Percentiles rank a stretch among this genome's conserved stretches.
Conservation (phyloP, 2,113 vertebrate genomes). For the Epinephelus lanceolatus region DNA sequence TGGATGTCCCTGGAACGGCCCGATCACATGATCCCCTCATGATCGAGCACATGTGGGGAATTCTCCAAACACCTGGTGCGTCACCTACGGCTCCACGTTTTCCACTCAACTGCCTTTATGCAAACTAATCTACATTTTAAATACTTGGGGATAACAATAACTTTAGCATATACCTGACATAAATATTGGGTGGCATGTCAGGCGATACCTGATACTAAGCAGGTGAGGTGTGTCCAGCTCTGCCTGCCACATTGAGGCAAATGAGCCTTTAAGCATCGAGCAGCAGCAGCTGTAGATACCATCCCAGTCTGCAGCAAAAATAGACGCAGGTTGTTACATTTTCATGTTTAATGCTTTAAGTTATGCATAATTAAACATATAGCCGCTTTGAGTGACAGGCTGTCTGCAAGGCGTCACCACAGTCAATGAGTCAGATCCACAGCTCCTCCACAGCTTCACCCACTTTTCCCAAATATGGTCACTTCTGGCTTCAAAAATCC, state of each 20-base stretch:
- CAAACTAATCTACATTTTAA: slow-evolving; percentile 7
- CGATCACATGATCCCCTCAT: slow-evolving; percentile 21
- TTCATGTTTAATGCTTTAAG: too few relatives aligned
- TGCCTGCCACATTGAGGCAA: slow-evolving; percentile 17
- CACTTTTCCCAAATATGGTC: too few relatives aligned
- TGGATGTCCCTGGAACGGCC: slow-evolving; percentile 40
- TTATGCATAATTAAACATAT: too few relatives aligned
- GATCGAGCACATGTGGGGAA: slow-evolving; percentile 49
- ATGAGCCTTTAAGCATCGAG: background rate
- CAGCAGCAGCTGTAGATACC: slow-evolving; percentile 23
- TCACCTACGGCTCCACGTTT: background rate
- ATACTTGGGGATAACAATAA: background rate
- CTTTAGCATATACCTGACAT: slow-evolving; percentile 3
- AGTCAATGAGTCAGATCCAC: too few relatives aligned
- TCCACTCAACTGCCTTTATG: background rate
- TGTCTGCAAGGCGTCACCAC: too few relatives aligned
- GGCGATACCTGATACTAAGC: slow-evolving; percentile 27
- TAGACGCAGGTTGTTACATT: too few relatives aligned
- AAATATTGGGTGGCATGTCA: background rate
- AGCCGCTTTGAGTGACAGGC: too few relatives aligned
- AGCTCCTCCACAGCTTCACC: too few relatives aligned
- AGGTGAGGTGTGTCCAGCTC: slow-evolving; percentile 11
- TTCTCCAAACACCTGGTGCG: slow-evolving; percentile 22
- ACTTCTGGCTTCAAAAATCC: too few relatives aligned
- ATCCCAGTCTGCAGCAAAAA: slow-evolving; percentile 1